Evolutionary conservation across 2,113 vertebrate genomes (phyloP).

Genomic region (Psittacula cyanocephala): DNA sequence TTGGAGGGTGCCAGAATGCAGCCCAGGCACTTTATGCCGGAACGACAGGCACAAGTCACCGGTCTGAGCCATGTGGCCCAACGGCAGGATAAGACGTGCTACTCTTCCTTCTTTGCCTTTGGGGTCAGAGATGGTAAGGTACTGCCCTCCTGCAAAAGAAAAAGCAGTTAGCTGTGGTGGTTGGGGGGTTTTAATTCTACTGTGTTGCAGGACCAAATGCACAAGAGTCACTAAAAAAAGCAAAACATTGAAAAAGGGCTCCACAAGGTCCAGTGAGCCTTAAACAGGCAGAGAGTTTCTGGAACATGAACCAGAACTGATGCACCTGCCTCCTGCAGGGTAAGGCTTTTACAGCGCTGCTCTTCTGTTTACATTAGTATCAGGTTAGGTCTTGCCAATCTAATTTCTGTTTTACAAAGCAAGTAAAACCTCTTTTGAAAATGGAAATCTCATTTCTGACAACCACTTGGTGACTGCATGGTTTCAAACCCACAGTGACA

Average conservation of each 20-base stretch:
- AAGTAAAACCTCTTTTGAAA: not conserved
- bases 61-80: slow-evolving; percentile 73
- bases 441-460: not conserved
- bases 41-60: slow-evolving; percentile 91
- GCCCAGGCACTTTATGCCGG: slow-evolving; percentile 85
- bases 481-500: not conserved
- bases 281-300: not conserved
- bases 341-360: not conserved
- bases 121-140: slow-evolving; percentile 84
- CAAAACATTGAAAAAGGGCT: not conserved
- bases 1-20: slow-evolving; percentile 87
- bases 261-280: not conserved
- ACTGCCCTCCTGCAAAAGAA: slow-evolving; percentile 82
- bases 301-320: not conserved
- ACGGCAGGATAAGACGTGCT: slow-evolving; percentile 84
- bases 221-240: not conserved
- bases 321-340: not conserved
- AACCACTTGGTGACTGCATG: not conserved
- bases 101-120: slow-evolving; percentile 78
- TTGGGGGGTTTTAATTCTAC: not conserved
- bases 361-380: not conserved
- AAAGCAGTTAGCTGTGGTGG: not conserved
- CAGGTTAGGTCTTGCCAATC: not conserved
- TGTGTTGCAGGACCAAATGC: not conserved
- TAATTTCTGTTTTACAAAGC: not conserved